Percentiles rank a stretch among this genome's conserved stretches.
phyloP scores from a whole-genome alignment of 2,113 vertebrate genomes.

The Heterochromis multidens region DNA sequence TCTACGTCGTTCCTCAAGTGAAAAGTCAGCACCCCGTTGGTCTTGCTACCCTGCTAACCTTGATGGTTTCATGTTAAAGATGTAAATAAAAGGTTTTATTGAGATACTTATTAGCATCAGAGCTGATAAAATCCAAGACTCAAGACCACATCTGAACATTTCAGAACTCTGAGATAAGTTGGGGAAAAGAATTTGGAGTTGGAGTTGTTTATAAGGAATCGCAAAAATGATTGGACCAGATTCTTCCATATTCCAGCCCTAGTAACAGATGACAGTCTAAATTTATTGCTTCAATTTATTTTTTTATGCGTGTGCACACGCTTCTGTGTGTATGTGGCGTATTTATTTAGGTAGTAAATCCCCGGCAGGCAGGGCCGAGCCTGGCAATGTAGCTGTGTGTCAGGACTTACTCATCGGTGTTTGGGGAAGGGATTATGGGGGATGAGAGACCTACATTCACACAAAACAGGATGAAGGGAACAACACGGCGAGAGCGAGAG shows the following conservation, averaged over 20 bases:
- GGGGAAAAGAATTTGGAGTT: neutral
- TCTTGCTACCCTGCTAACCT: neutral
- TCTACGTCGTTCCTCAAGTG: neutral
- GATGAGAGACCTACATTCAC: constrained; percentile 57
- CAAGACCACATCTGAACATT: neutral
- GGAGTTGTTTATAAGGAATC: neutral
- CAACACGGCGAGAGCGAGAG: neutral
- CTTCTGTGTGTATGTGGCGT: constrained; percentile 4
- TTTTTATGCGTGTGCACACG: constrained; percentile 3
- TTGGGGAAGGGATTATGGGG: constrained; percentile 72
- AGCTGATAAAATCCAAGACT: neutral
- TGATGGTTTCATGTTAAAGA: neutral
- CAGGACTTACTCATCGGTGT: constrained; percentile 69
- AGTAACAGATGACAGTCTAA: constrained; percentile 20
- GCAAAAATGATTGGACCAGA: neutral
- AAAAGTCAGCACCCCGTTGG: neutral
- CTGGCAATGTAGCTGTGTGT: constrained; percentile 55
- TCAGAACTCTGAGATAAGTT: neutral
- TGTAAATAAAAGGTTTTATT: neutral
- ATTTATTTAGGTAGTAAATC: constrained; percentile 69
- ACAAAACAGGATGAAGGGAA: constrained; percentile 43
- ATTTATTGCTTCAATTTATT: constrained; percentile 52
- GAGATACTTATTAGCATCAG: neutral
- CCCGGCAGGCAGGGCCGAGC: constrained; percentile 41
- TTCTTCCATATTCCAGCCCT: neutral